A percentile compares a stretch with the other conserved stretches of the same genome.
Conservation (phyloP, 2,113 vertebrate genomes). For the Otis tarda region DNA sequence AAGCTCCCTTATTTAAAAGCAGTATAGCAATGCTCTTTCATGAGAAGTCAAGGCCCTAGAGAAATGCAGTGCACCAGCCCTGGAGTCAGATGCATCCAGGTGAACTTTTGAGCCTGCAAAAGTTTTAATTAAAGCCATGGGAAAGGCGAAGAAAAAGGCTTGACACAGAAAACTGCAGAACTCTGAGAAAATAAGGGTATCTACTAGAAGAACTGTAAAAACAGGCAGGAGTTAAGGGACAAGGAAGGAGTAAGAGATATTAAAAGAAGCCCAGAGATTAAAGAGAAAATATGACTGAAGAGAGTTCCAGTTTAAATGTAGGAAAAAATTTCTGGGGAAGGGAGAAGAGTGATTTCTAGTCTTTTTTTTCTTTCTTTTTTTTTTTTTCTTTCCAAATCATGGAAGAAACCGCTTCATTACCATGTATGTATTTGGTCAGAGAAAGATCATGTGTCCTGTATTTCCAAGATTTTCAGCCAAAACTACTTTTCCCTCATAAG, state of each 20-base stretch:
- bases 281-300: not conserved
- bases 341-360: not conserved
- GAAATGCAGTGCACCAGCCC: fast-evolving
- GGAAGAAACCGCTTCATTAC: not conserved
- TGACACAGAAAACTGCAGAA: not conserved
- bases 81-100: not conserved
- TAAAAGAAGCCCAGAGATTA: not conserved
- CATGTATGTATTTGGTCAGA: not conserved
- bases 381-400: not conserved
- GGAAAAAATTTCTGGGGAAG: not conserved
- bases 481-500: not conserved
- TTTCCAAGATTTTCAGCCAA: not conserved
- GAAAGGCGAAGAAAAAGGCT: not conserved
- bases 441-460: not conserved
- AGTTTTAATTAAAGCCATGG: not conserved
- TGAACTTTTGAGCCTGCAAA: not conserved
- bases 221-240: not conserved
- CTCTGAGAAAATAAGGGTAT: not conserved
- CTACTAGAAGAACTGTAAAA: not conserved
- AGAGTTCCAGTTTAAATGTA: not conserved
- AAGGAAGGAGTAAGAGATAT: not conserved
- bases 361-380: no score
- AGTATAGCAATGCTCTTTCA: not conserved
- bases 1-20: not conserved
- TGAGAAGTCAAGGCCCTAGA: not conserved